Evolutionary conservation across 2,888 invertebrate genomes (phyloP), one percentile per base, ranked within the genome.

Genomic region (Ferdinandea cuprea): DNA sequence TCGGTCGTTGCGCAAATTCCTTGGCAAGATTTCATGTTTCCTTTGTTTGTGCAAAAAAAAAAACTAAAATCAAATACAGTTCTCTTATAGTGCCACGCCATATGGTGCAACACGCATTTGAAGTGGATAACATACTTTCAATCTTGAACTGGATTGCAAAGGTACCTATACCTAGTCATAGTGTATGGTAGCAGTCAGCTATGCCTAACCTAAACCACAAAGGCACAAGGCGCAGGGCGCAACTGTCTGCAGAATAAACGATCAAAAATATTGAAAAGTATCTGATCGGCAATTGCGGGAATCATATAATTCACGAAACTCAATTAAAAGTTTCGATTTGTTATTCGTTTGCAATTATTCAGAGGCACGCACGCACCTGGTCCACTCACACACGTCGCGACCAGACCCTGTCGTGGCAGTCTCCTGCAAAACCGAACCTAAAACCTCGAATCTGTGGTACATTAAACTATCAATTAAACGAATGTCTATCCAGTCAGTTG

Each of bases 271-370:
- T 69, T 80, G 68, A 68, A 80, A 69, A 80, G 48, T 80, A 80
- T 80, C 74, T 37, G 80, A 80, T 80, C 68, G 72, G 68, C 83
- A 83, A 83, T 78, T 78, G 83, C 83, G 7, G 78, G 83, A 83
- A 73, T 83, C 83, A 40, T 73, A 83, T 83, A 83, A 78, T 83
- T 83, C 83, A 83, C 84, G 58, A 84, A 84, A 84, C 84, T 74
- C 79, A 84, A 84, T 84, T 84, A 84, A 84, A 84, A 84, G 65
- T 84, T 84, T 84, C 84, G 79, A 84, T 84, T 84, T 84, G 84
- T 84, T 84, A 84, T 79, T 79, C 72, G 42, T 63, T 69, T 72
- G 83, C 83, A 83, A 83, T 83, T 83, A 83, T 83, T 83, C 52
- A 63, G 83, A 68, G 73, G 78, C 83, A 83, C 78, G 78, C 83